Percentiles rank a stretch among this genome's conserved stretches.
phyloP scores from a whole-genome alignment of 2,797 vertebrate genomes.

The Astyanax mexicanus region DNA sequence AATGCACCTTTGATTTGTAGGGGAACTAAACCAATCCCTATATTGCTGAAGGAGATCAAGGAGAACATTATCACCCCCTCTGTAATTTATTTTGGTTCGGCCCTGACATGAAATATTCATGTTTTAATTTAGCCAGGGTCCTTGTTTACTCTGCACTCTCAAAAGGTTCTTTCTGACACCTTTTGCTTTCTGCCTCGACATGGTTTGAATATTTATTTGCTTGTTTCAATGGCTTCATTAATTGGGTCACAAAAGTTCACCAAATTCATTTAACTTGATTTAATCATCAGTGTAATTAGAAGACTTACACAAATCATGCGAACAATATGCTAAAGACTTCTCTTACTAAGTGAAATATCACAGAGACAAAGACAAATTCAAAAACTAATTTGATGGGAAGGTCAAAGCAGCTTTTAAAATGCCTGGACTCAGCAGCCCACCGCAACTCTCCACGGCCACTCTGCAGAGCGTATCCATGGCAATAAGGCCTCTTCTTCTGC shows the following conservation, averaged over 20 bases:
- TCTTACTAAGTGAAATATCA: conserved; percentile 1
- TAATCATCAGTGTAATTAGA: conserved; percentile 21
- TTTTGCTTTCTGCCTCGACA: conserved; percentile 39
- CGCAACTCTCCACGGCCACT: conserved; percentile 67
- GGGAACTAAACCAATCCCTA: conserved; percentile 60
- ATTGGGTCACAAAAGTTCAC: conserved; percentile 21
- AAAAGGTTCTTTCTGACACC: conserved; percentile 49
- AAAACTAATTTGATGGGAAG: conserved; percentile 1
- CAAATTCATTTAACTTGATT: conserved; percentile 31
- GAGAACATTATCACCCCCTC: conserved; percentile 59
- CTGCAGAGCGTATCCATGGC: conserved; percentile 39
- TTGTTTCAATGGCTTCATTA: conserved; percentile 48
- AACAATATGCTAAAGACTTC: neutral
- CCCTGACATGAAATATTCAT: conserved; percentile 64
- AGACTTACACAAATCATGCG: neutral
- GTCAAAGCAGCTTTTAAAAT: conserved; percentile 52
- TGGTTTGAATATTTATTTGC: conserved; percentile 55
- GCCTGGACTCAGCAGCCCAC: conserved; percentile 51
- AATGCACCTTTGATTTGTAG: conserved; percentile 64
- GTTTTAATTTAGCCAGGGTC: conserved; percentile 57
- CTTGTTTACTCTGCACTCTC: conserved; percentile 52
- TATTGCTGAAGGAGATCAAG: conserved; percentile 64
- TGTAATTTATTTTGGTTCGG: conserved; percentile 59
- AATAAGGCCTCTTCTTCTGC: neutral
- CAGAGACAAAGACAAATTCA: neutral